phyloP scores from a whole-genome alignment of 1,140 invertebrate genomes.

The Rhizoglyphus robini region DNA sequence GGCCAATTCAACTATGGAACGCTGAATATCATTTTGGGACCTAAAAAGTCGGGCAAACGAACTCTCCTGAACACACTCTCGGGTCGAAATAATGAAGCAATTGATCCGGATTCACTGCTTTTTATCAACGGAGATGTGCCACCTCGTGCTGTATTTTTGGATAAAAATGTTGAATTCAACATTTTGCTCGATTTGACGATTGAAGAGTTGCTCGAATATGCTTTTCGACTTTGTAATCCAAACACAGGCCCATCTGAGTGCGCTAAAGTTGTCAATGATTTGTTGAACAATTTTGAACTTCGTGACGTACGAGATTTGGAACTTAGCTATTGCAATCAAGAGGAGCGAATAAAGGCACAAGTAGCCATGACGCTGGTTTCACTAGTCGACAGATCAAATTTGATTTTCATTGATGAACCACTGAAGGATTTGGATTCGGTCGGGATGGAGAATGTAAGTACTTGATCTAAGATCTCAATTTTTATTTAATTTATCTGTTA shows the following conservation, averaged over 20 bases:
- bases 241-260: background rate
- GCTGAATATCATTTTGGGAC: conserved; percentile 24
- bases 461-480: too few relatives aligned
- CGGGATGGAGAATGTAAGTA: conserved; percentile 2
- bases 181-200: conserved; percentile 1
- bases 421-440: background rate
- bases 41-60: conserved; percentile 28
- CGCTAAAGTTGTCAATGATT: background rate
- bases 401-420: conserved; percentile 5
- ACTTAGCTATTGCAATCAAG: background rate
- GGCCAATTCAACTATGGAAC: conserved; percentile 13
- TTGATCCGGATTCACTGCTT: background rate
- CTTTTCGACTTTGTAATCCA: background rate
- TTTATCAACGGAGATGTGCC: background rate
- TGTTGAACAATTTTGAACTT: background rate
- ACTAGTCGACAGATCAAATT: background rate
- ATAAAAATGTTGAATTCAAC: background rate
- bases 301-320: background rate
- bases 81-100: conserved; percentile 4
- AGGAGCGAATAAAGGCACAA: background rate
- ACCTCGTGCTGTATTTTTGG: background rate
- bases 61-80: conserved; percentile 21
- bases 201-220: background rate
- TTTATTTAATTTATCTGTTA: too few relatives aligned
- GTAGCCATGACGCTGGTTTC: background rate